phyloP scores from a whole-genome alignment of 1,140 invertebrate species.

The Apis laboriosa region DNA sequence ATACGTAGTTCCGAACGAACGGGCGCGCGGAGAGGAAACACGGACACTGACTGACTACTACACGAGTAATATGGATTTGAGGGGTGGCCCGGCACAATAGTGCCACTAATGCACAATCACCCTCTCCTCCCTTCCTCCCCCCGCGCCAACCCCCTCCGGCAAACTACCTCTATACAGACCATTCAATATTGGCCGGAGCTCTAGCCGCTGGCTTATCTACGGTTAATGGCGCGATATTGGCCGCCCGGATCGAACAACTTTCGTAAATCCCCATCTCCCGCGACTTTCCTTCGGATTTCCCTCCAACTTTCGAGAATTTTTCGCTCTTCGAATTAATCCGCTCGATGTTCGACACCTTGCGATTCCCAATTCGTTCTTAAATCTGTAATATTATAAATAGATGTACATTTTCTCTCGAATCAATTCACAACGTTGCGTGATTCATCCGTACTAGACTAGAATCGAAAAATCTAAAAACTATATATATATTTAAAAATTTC shows the following conservation, averaged over 20 bases:
- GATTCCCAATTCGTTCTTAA: no score
- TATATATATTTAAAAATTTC: no score
- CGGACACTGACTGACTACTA: constrained; percentile 78
- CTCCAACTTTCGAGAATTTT: no score
- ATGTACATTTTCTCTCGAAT: no score
- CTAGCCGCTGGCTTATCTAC: constrained; percentile 76
- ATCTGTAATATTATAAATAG: no score
- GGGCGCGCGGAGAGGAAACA: constrained; percentile 51
- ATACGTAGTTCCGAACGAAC: constrained; percentile 59
- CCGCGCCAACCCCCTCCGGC: constrained; percentile 65
- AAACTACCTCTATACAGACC: constrained; percentile 74
- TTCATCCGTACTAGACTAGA: no score
- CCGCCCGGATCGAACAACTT: constrained; percentile 59
- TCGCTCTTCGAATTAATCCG: no score
- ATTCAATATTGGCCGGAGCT: constrained; percentile 77
- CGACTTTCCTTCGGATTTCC: background rate
- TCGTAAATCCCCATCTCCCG: constrained; percentile 45
- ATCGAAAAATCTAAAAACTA: no score
- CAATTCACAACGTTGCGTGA: no score
- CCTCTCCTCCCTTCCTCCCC: constrained; percentile 45
- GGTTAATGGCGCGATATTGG: constrained; percentile 70
- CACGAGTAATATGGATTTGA: constrained; percentile 79
- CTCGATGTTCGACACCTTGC: no score
- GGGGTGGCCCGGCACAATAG: constrained; percentile 77
- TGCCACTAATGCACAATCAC: constrained; percentile 79